Base-by-base conservation (phyloP, 2,888 invertebrate genomes). In the Eupithecia exiguata region DNA sequence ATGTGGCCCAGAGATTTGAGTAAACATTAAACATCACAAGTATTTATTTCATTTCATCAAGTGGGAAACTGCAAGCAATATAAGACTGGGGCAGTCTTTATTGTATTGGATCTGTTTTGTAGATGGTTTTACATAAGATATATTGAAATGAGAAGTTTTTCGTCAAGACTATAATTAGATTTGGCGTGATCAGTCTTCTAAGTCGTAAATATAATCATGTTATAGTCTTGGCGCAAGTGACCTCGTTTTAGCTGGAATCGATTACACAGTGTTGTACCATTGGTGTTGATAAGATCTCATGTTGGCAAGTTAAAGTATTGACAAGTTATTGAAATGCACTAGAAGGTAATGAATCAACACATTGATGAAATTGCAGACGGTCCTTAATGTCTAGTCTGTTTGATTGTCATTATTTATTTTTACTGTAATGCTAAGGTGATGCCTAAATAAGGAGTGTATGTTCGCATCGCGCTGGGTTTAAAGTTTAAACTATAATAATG, bases 381-480 rank as follows among this genome's bases (percentile, higher is more conserved):
- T 88, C 88, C 87, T 86, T 83, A 82, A 84, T 83, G 87, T 89
- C 92, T 92, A 92, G 92, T 92, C 92, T 91, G 91, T 91, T 88
- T 82, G 79, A 87, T 87, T 88, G 87, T 90, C 89, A 88, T 89
- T 77, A 80, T 91, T 91, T 91, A 89, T 90, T 88, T 87, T 82
- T 83, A 84, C 82, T 81, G 72, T 86, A 84, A 84, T 80, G 80
- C 76, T 84, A 84, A 83, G 84, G 75, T 85, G 84, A 81, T 82
- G 82, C 83, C 82, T 84, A 82, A 84, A 85, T 86, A 82, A 78
- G 81, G 81, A 87, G 86, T 86, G 86, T 84, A 83, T 88, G 84
- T 83, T 86, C 18, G 88, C 89, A 91, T 91, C 40, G 49, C 68
- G 71, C 62, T 71, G 74, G 67, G 65, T 69, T 67, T 74, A 53